Evolutionary conservation across 1,140 invertebrate genomes (phyloP).

Genomic region (Watersipora subatra): DNA sequence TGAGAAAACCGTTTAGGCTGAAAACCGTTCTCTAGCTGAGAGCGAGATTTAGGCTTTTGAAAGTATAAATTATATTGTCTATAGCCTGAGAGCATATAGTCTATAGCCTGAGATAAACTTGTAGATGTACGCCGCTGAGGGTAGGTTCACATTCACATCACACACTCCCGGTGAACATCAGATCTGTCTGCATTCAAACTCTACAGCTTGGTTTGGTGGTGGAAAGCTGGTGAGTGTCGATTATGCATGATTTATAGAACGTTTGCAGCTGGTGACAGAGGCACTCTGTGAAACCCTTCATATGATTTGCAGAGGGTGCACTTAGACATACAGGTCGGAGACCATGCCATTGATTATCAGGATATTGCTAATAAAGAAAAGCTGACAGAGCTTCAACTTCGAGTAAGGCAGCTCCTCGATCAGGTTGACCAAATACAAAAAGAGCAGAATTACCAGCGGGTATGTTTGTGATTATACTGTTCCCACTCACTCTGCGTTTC

Average conservation of each 20-base stretch:
- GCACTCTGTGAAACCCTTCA: neutral
- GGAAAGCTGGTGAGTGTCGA: slow-evolving; percentile 26
- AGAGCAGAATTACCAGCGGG: slow-evolving; percentile 97
- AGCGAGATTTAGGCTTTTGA: no score
- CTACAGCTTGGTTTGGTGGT: slow-evolving; percentile 44
- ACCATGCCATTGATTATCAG: slow-evolving; percentile 95
- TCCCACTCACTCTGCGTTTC: neutral
- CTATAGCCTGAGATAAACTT: no score
- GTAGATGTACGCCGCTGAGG: slow-evolving; percentile 80
- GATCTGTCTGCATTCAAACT: slow-evolving; percentile 96
- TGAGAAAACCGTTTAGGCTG: no score
- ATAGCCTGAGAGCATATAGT: no score
- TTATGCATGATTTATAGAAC: neutral
- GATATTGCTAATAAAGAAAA: slow-evolving; percentile 94
- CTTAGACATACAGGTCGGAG: slow-evolving; percentile 96
- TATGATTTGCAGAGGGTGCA: slow-evolving; percentile 60
- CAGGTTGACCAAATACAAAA: slow-evolving; percentile 99
- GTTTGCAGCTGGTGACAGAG: neutral
- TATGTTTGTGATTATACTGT: slow-evolving; percentile 48
- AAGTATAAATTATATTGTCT: no score
- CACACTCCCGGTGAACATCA: slow-evolving; percentile 90
- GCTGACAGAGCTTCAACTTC: slow-evolving; percentile 80
- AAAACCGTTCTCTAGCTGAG: no score
- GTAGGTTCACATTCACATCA: slow-evolving; percentile 90
- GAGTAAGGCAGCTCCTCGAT: slow-evolving; percentile 85